phyloP scores from a whole-genome alignment of 2,797 vertebrate genomes.

The Danio jaintianensis region DNA sequence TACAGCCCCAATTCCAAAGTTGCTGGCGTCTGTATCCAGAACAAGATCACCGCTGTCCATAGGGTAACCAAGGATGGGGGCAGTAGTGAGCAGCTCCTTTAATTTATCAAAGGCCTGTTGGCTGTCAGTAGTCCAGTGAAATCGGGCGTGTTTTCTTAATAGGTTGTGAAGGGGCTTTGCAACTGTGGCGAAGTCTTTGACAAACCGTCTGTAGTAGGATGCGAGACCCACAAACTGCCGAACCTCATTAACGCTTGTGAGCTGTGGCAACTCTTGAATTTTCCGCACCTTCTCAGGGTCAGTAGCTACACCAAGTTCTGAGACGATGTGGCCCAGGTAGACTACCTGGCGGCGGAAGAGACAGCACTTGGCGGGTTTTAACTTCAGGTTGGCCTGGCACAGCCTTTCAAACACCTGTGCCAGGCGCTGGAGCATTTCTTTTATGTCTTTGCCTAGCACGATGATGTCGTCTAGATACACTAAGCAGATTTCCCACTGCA shows the following conservation, averaged over 20 bases:
- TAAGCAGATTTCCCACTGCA: constrained; percentile 52
- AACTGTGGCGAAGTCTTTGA: constrained; percentile 40
- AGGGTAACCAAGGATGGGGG: constrained; percentile 36
- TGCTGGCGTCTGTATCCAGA: constrained; percentile 33
- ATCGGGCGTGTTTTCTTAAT: constrained; percentile 46
- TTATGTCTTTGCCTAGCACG: background rate
- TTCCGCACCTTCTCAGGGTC: constrained; percentile 38
- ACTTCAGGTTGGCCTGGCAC: constrained; percentile 9
- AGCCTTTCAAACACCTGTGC: constrained; percentile 12
- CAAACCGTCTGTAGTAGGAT: constrained; percentile 47
- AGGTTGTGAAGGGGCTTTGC: constrained; percentile 45
- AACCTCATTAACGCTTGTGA: constrained; percentile 17
- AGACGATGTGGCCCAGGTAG: constrained; percentile 8
- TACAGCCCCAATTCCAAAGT: constrained; percentile 28
- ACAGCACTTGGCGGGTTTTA: constrained; percentile 17
- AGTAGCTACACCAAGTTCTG: constrained; percentile 4
- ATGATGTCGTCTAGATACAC: constrained; percentile 12
- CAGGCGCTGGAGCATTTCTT: constrained; percentile 3
- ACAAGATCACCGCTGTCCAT: constrained; percentile 8
- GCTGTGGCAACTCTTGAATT: constrained; percentile 12
- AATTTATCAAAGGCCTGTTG: constrained; percentile 22
- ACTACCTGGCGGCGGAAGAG: background rate
- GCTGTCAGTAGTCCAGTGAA: constrained; percentile 25
- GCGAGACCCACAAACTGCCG: constrained; percentile 40
- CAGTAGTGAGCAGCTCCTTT: constrained; percentile 13